Evolutionary conservation across 2,113 vertebrate species (phyloP), one percentile per base, ranked within the genome.

Genomic region (Struthidea cinerea): DNA sequence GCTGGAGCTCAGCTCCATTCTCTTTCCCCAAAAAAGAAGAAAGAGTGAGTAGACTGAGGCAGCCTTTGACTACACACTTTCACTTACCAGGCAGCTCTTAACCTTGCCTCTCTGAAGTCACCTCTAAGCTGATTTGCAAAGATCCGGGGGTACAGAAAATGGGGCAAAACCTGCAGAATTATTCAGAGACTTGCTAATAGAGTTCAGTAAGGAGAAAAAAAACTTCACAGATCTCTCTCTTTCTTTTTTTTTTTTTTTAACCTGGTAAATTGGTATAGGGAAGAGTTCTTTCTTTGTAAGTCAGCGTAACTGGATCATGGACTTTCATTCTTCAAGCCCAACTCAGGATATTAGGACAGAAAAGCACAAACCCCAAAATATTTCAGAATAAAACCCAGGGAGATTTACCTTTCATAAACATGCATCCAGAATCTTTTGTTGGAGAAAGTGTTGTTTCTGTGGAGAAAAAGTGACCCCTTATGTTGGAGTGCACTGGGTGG

Each of bases 131-230:
- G 47, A 74, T 83, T 75, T 88, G 24, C 64, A 53, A 73, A 68
- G 73, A 87, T 35, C 19, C 0, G 0, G 23, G 16, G 23, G 4
- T n/a, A 53, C 5, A n/a, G 50, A 87, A 87, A 47, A 71, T 32
- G 44, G 33, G 11, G 13, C 47, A 53, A 71, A 78, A 88, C 3
- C n/a, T 49, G 27, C n/a, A 82, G 56, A 85, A 59, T 61, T 53
- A 47, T 56, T 82, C 33, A 56, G 39, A 59, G 10, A 56, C 28
- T 70, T 56, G 46, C 37, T 75, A 84, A 68, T 17, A n/a, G 16
- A 55, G 8, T 17, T 63, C 81, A 80, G 49, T 46, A 55, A 80
- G 27, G 24, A 67, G 7, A 59, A 28, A 18, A 67, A 63, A 76
- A 16, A 3, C 13, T 68, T 41, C 35, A n/a, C 6, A 52, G 13